phyloP scores from a whole-genome alignment of 2,888 invertebrate species.

The Himalopsyche japonica region DNA sequence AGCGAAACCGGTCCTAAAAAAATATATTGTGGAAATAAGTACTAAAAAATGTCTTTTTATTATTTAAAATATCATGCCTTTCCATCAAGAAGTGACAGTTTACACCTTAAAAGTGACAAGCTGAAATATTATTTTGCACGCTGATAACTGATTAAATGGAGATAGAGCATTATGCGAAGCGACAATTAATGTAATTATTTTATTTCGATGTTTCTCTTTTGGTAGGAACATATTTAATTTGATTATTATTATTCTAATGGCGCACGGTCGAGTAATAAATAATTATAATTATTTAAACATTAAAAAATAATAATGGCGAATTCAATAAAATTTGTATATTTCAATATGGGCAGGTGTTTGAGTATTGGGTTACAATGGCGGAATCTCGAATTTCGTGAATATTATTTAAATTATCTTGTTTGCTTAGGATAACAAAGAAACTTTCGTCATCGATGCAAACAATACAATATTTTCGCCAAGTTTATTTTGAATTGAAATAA shows the following conservation, averaged over 20 bases:
- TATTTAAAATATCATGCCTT: too few relatives aligned
- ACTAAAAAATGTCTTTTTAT: too few relatives aligned
- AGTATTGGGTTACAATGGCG: background rate
- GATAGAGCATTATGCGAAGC: too few relatives aligned
- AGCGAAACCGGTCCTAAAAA: too few relatives aligned
- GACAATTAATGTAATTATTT: too few relatives aligned
- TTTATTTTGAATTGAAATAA: too few relatives aligned
- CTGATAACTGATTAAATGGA: too few relatives aligned
- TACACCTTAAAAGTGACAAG: too few relatives aligned
- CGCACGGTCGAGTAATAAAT: background rate
- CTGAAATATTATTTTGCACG: too few relatives aligned
- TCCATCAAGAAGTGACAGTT: too few relatives aligned
- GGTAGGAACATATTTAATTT: background rate
- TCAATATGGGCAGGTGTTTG: background rate
- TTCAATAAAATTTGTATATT: background rate
- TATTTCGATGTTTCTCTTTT: too few relatives aligned
- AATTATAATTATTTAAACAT: background rate
- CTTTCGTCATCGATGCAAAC: background rate
- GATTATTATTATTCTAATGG: background rate
- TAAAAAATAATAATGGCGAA: background rate
- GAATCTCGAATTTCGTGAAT: background rate
- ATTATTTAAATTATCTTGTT: background rate
- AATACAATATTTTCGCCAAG: background rate
- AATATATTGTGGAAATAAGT: too few relatives aligned
- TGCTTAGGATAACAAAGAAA: background rate